Base-by-base conservation (phyloP, 30 jellyfish, hydroid and myxozoan species). In the Rhopilema esculentum region DNA sequence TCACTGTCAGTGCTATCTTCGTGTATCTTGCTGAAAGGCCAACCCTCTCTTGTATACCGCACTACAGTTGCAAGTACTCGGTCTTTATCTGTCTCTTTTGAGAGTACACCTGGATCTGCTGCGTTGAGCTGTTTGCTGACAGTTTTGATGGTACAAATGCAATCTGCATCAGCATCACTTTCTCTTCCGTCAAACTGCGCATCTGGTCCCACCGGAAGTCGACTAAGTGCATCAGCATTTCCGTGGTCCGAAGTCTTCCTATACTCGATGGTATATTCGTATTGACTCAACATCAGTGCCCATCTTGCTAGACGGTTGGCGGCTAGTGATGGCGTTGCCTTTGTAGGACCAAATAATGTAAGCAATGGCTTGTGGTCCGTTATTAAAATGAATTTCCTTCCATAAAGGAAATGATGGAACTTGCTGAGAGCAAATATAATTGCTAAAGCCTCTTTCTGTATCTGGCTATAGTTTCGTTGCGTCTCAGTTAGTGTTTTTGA, bases 361-460 rank as follows among this genome's bases (percentile, higher is more conserved):
- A 24, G 27, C 78, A 83, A 70, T 52, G 92, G 92, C 26, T 67
- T 65, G 29, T 82, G 91, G 80, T 82, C 82, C 24, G 90, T 68
- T 4, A 68, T 91, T 27, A 82, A 53, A 8, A 82, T 82, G 88
- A 68, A 66, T n/a, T n/a, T n/a, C n/a, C n/a, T n/a, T n/a, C n/a
- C n/a, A n/a, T n/a, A n/a, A n/a, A n/a, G n/a, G n/a, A n/a, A n/a
- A n/a, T n/a, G n/a, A n/a, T n/a, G n/a, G n/a, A n/a, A n/a, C n/a
- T n/a, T n/a, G n/a, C n/a, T n/a, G n/a, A n/a, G n/a, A n/a, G n/a
- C n/a, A n/a, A n/a, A n/a, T n/a, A n/a, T n/a, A n/a, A n/a, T n/a
- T n/a, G n/a, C n/a, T n/a, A n/a, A n/a, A n/a, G n/a, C n/a, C n/a
- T n/a, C n/a, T n/a, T n/a, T n/a, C n/a, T n/a, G n/a, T n/a, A n/a